Base-by-base conservation (phyloP, 2,113 vertebrate genomes). In the Montifringilla adamsi region DNA sequence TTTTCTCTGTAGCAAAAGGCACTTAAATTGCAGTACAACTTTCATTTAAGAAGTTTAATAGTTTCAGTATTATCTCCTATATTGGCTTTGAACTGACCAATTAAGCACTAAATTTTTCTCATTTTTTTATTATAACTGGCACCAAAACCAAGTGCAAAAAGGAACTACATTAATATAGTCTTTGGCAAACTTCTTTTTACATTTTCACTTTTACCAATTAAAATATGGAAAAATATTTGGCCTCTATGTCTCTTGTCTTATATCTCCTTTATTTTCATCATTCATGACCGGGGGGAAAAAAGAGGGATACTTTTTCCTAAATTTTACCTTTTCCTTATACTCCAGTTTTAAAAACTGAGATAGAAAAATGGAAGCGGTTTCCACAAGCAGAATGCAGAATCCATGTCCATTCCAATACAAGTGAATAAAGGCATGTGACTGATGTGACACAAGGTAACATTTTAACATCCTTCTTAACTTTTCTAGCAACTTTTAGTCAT, bases 21-120 rank as follows among this genome's bases (percentile, higher is more conserved):
- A 79, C 11, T 79, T 43, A 92, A 95, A 90, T 73, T 80, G 58
- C 53, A 88, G 26, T 7, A 15, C 50, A 94, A 88, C 44, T 75
- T 94, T 67, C 15, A 87, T 67, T 94, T 85, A 85, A 87, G 24
- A 68, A 87, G 11, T 58, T 90, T 67, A 93, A 92, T 85, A 43
- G 15, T 59, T 80, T 44, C 60, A 47, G 15, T 52, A 60, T 60
- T 87, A 58, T 56, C 66, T 81, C 35, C 55, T 50, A 73, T 33
- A 87, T 6, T 75, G 27, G 23, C 18, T 80, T 82, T 73, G 35
- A 89, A 55, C 30, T 72, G 60, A 79, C 15, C 44, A 73, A 89
- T 78, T 78, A 87, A 87, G 80, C 28, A 64, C 15, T 68, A 58
- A 73, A 69, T 69, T 80, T 70, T 75, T 78, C 49, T 63, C 7